Conservation (phyloP, 1,140 invertebrate species). For the Trinorchestia longiramus region DNA sequence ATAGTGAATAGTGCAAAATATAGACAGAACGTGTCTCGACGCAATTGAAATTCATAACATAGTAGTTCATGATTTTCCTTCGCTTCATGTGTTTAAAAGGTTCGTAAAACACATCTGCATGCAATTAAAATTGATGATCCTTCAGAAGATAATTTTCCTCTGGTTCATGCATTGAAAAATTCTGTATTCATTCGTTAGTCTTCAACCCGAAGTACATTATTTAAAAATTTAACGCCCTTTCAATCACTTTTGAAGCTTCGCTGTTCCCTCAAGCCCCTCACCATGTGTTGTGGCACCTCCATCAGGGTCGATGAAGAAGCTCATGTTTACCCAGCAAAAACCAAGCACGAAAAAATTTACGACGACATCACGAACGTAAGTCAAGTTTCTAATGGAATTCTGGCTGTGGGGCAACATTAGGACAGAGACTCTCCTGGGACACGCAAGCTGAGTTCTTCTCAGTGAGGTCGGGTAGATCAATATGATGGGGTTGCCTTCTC, state of each 20-base stretch:
- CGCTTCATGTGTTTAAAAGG: background rate
- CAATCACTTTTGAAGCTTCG: background rate
- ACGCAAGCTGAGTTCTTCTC: conserved; percentile 21
- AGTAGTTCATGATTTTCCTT: no score
- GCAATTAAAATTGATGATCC: background rate
- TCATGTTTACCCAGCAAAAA: conserved; percentile 45
- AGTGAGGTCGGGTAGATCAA: background rate
- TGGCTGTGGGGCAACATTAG: conserved; percentile 38
- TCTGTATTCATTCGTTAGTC: background rate
- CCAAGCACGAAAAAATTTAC: conserved; percentile 1
- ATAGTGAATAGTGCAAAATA: no score
- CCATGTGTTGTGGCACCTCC: background rate
- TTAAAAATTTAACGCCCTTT: background rate
- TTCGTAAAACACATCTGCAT: no score
- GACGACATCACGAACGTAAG: conserved; percentile 39
- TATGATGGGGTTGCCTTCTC: background rate
- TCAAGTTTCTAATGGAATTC: conserved; percentile 49
- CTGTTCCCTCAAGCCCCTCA: background rate
- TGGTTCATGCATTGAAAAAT: background rate
- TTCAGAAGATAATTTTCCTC: background rate
- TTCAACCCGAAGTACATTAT: background rate
- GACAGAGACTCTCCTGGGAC: conserved; percentile 12
- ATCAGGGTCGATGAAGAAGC: conserved; percentile 14
- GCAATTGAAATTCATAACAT: no score
- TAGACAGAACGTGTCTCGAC: no score